These are phyloP conservation scores for Procambarus clarkii DNA, from an alignment of 1,140 invertebrate species.

Conservation along the genomic window DNA sequence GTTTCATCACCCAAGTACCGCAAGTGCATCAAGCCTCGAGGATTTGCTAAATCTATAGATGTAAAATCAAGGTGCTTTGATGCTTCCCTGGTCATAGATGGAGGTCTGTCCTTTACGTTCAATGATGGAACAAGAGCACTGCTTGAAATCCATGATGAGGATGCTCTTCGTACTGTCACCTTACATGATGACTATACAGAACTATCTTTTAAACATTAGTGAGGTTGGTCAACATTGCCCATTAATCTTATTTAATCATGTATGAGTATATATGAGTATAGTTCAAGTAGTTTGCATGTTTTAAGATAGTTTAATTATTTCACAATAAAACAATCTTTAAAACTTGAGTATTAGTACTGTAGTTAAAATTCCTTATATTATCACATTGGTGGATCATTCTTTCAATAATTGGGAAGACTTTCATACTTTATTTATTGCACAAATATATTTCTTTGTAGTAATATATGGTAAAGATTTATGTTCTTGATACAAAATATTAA, in stretches of 20 bases:
- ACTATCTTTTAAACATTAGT: constrained; percentile 64
- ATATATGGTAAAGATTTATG: not conserved
- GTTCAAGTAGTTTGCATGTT: not conserved
- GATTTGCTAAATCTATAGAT: constrained; percentile 83
- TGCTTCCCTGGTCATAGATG: constrained; percentile 96
- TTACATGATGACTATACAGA: constrained; percentile 75
- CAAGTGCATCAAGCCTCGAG: constrained; percentile 80
- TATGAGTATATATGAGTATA: too few relatives aligned
- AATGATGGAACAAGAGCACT: constrained; percentile 93
- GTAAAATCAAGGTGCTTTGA: constrained; percentile 94
- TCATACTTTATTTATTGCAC: not conserved
- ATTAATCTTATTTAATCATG: too few relatives aligned
- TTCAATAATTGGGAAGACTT: not conserved
- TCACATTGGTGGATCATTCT: not conserved
- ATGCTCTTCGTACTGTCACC: constrained; percentile 89
- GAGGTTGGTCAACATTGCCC: not conserved
- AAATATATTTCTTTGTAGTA: not conserved
- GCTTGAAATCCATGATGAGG: constrained; percentile 89
- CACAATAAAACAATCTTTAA: too few relatives aligned
- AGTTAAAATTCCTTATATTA: not conserved
- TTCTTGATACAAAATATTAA: not conserved
- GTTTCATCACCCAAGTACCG: constrained; percentile 84
- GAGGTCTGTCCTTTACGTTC: constrained; percentile 94
- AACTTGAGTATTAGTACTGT: not conserved
- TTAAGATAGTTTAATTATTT: not conserved